Evolutionary conservation across 1,140 invertebrate genomes (phyloP), one percentile per base, ranked within the genome.

Genomic region (Elysia chlorotica): DNA sequence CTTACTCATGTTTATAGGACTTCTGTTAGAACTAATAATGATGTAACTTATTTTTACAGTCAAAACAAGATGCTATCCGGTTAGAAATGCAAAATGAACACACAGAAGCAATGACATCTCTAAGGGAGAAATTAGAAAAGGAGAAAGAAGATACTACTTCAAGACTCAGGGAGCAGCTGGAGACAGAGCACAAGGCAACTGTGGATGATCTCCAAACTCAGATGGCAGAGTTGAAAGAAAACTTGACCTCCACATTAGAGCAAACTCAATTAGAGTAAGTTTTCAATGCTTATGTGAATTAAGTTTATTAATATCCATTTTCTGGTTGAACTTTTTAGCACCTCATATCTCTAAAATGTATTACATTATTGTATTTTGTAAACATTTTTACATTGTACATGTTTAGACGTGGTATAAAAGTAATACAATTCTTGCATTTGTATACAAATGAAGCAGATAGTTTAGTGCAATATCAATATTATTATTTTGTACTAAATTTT

Each of bases 111-210:
- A 74, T 92, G 14, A 88, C 38, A 19, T 86, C 30, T 90, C 89
- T 81, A 90, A 92, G 76, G 91, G 92, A 53, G 91, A 91, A 74
- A 90, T 91, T 93, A 30, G 89, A 90, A 69, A 82, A 90, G 91
- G 75, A 36, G 73, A 19, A 91, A 74, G 25, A 78, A n/a, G 21
- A 30, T 41, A 48, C 62, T 35, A 31, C 68, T 30, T 21, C 33
- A 3, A 33, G 66, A 35, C 33, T 76, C 23, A 62, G 59, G 19
- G 38, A 66, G 25, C 62, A 73, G 35, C 21, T 36, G 30, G 38
- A 73, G n/a, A 65, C 54, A 21, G 65, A 66, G 19, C n/a, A 54
- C 14, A 38, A 67, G 30, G 65, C 28, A 31, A 48, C 53, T 48
- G 30, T 53, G 31, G 30, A 38, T 5, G 28, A 67, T 6, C 21